Conservation (phyloP, 1,140 invertebrate species). For the Bombus pyrosoma region DNA sequence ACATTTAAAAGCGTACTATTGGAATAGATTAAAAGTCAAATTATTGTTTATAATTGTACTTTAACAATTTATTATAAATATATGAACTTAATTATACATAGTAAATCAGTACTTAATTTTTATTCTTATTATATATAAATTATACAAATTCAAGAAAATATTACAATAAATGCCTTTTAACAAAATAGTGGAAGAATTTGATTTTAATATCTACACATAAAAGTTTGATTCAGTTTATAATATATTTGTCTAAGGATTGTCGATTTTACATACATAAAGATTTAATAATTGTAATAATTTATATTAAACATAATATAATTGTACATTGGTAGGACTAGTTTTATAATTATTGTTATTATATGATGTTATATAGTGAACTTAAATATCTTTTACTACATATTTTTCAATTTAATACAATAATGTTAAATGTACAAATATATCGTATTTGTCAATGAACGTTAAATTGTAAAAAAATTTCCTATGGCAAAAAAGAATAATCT, state of each 20-base stretch:
- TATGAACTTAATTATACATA: constrained; percentile 1
- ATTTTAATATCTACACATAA: constrained; percentile 34
- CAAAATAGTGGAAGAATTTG: constrained; percentile 9
- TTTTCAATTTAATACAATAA: constrained; percentile 6
- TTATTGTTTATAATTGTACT: not conserved
- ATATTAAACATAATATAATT: constrained; percentile 30
- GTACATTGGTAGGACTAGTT: constrained; percentile 41
- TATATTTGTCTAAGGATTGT: not conserved
- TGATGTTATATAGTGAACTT: not conserved
- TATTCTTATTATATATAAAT: not conserved
- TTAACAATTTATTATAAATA: constrained; percentile 19
- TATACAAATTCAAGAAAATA: constrained; percentile 6
- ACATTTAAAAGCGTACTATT: not conserved
- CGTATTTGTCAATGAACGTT: not conserved
- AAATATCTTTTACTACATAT: constrained; percentile 8
- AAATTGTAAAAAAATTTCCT: not conserved
- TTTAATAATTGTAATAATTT: constrained; percentile 17
- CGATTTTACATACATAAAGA: not conserved
- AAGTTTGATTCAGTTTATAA: not conserved
- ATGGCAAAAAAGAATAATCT: not conserved
- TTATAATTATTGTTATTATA: not conserved
- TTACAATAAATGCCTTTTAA: constrained; percentile 26
- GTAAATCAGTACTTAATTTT: constrained; percentile 7
- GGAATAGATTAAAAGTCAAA: not conserved
- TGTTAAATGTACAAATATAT: not conserved